phyloP scores from a whole-genome alignment of 2,888 invertebrate species.

The Caenorhabditis imperialis region DNA sequence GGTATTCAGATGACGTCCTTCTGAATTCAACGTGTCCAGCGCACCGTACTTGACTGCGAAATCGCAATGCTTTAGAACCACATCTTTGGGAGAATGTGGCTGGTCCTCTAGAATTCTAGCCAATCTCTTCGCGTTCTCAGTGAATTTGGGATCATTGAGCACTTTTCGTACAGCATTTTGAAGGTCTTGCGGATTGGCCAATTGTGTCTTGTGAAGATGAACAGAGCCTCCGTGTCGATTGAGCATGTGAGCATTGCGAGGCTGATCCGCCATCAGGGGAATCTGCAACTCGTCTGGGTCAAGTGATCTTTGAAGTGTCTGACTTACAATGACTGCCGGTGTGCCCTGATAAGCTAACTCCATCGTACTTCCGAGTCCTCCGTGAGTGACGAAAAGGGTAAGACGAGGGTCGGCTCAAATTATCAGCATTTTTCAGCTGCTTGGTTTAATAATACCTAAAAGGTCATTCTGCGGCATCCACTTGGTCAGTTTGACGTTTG shows the following conservation, averaged over 20 bases:
- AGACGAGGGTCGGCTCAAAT: constrained; percentile 18
- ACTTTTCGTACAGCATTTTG: constrained; percentile 31
- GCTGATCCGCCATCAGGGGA: constrained; percentile 51
- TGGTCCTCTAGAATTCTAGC: constrained; percentile 31
- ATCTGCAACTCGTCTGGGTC: no score
- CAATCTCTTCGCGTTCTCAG: constrained; percentile 28
- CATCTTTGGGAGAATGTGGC: constrained; percentile 44
- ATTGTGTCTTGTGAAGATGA: constrained; percentile 29
- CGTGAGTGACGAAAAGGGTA: constrained; percentile 40
- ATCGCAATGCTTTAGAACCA: constrained; percentile 46
- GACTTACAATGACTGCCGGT: constrained; percentile 35
- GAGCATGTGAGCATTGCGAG: constrained; percentile 54
- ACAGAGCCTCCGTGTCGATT: constrained; percentile 47
- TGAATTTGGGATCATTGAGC: constrained; percentile 22
- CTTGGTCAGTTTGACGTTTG: constrained; percentile 47
- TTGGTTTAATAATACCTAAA: constrained; percentile 35
- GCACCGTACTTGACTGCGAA: constrained; percentile 39
- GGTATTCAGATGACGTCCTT: constrained; percentile 39
- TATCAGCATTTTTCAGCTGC: no score
- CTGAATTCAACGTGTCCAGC: constrained; percentile 28
- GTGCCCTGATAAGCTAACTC: constrained; percentile 44
- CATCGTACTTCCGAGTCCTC: constrained; percentile 35
- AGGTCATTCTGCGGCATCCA: constrained; percentile 58
- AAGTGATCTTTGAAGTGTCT: not conserved
- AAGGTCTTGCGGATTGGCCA: constrained; percentile 16